Evolutionary conservation across 2,797 vertebrate genomes (phyloP).

Genomic region (Dendrocincla fuliginosa): DNA sequence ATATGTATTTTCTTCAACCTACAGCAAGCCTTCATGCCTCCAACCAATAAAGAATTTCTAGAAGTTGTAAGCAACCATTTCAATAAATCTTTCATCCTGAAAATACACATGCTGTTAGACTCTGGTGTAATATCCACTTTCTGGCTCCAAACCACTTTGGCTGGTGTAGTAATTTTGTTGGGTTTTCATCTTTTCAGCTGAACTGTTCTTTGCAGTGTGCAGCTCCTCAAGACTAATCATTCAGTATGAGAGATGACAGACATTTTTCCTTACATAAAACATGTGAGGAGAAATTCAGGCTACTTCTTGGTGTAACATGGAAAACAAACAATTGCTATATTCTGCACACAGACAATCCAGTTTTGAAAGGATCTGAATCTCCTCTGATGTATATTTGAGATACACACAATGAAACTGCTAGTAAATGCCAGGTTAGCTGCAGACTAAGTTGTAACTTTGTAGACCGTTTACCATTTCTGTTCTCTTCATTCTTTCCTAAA

Average conservation of each 20-base stretch:
- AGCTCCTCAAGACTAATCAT: neutral
- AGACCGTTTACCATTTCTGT: neutral
- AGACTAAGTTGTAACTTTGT: neutral
- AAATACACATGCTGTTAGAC: neutral
- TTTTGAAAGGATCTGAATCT: neutral
- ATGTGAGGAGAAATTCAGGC: neutral
- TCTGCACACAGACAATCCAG: neutral
- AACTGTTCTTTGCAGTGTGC: neutral
- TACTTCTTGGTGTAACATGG: neutral
- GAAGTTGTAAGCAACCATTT: neutral
- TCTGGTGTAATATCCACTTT: neutral
- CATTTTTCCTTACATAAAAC: neutral
- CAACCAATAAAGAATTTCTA: neutral
- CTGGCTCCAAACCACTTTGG: neutral
- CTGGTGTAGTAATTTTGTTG: neutral
- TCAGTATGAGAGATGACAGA: neutral
- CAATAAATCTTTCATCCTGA: neutral
- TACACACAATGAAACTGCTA: neutral
- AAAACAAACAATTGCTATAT: neutral
- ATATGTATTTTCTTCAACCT: neutral
- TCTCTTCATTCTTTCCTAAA: neutral
- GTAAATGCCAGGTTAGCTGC: neutral
- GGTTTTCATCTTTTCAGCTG: neutral
- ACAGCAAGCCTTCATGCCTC: neutral
- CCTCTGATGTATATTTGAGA: neutral